A percentile compares a stretch with the other conserved stretches of the same genome.
Evolutionary conservation across 2,797 vertebrate genomes (phyloP).

Genomic region (Eleutherodactylus coqui): DNA sequence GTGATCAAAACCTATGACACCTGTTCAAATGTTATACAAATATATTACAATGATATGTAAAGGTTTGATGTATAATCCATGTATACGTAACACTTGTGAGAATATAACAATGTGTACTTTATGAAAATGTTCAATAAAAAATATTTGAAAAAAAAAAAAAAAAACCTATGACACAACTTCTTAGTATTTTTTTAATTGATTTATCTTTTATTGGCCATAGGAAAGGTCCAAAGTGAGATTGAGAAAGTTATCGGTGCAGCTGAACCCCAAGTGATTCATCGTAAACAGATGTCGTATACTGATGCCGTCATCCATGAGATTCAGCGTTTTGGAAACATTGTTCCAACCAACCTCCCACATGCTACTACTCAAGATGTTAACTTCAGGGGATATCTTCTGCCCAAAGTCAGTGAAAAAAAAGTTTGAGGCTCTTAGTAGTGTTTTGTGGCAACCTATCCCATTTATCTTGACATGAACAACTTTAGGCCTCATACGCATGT

Average conservation of each 20-base stretch:
- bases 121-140: no score
- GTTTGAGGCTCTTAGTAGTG: background rate
- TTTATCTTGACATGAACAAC: no score
- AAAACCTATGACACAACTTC: no score
- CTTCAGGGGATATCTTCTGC: constrained; percentile 67
- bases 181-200: background rate
- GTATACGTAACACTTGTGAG: no score
- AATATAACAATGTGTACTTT: no score
- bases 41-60: no score
- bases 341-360: constrained; percentile 62
- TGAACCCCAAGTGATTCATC: constrained; percentile 57
- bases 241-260: constrained; percentile 61
- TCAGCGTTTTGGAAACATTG: constrained; percentile 68
- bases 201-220: constrained; percentile 49
- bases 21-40: no score
- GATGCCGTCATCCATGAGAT: constrained; percentile 69
- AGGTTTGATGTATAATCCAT: no score
- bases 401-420: constrained; percentile 61
- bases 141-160: no score
- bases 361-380: constrained; percentile 64
- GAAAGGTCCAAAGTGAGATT: constrained; percentile 31
- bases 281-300: constrained; percentile 65
- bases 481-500: no score
- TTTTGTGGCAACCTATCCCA: no score
- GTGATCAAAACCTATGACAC: no score